phyloP scores from a whole-genome alignment of 2,113 vertebrate species.

The Melanocharis versteri region DNA sequence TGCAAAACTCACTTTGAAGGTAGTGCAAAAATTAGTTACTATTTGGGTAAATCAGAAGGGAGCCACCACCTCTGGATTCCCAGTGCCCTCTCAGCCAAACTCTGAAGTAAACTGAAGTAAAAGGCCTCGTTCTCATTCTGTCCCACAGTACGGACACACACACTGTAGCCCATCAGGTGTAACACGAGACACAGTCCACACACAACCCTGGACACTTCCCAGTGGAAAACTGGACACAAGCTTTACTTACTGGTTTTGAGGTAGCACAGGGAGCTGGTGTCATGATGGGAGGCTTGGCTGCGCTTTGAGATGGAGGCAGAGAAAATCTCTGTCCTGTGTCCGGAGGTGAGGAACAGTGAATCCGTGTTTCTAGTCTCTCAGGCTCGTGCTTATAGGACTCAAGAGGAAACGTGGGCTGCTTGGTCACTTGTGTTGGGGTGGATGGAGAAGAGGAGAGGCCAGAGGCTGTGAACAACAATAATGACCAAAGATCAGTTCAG shows the following conservation, averaged over 20 bases:
- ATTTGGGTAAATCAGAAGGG: background rate
- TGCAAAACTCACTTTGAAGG: background rate
- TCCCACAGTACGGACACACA: background rate
- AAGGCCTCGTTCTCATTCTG: rapidly evolving
- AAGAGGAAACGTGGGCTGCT: slow-evolving; percentile 84
- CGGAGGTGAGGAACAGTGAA: slow-evolving; percentile 80
- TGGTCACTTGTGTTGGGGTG: slow-evolving; percentile 87
- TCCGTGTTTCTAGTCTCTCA: slow-evolving; percentile 78
- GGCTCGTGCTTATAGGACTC: slow-evolving; percentile 83
- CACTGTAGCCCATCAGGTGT: background rate
- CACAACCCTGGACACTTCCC: background rate
- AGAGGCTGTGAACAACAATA: slow-evolving; percentile 74
- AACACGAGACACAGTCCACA: background rate
- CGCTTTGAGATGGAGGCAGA: slow-evolving; percentile 66
- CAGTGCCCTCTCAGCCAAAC: background rate
- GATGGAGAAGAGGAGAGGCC: slow-evolving; percentile 87
- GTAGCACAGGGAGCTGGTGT: slow-evolving; percentile 75
- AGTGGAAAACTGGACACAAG: background rate
- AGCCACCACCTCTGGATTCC: background rate
- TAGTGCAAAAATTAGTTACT: background rate
- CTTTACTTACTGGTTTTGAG: slow-evolving; percentile 85
- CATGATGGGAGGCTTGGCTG: slow-evolving; percentile 74
- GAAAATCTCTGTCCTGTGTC: slow-evolving; percentile 84
- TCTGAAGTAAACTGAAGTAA: background rate
- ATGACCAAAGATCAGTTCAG: background rate